A percentile compares a stretch with the other conserved stretches of the same genome.
These are phyloP conservation scores for Encarsia formosa DNA, from an alignment of 2,888 invertebrate species.

Conservation along the genomic window DNA sequence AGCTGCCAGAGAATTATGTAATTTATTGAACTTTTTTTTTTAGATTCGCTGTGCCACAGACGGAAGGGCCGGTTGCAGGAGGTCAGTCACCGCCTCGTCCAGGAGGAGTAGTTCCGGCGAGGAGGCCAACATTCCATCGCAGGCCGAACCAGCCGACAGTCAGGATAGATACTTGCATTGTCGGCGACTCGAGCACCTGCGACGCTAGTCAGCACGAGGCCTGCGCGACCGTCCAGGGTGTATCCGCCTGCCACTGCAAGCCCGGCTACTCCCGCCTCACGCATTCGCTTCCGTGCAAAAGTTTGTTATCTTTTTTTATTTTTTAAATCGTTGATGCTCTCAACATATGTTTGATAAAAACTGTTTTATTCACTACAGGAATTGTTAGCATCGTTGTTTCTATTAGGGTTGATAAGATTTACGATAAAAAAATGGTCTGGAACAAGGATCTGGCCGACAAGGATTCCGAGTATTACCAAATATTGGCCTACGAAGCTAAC, in stretches of 20 bases:
- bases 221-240: conserved; percentile 74
- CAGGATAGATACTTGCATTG: conserved; percentile 88
- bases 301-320: conserved; percentile 34
- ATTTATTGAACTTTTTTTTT: conserved; percentile 35
- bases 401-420: conserved; percentile 76
- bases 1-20: neutral
- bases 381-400: conserved; percentile 76
- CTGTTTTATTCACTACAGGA: no score
- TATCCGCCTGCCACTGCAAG: conserved; percentile 83
- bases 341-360: no score
- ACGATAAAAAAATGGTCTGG: conserved; percentile 76
- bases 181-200: conserved; percentile 87
- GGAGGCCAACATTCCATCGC: conserved; percentile 59
- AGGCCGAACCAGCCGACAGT: conserved; percentile 68
- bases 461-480: conserved; percentile 76
- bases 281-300: conserved; percentile 47
- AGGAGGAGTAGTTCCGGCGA: conserved; percentile 43
- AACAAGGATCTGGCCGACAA: conserved; percentile 69
- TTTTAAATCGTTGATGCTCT: no score
- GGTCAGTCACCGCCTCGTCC: conserved; percentile 41
- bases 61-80: conserved; percentile 51
- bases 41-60: conserved; percentile 65
- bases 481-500: conserved; percentile 80
- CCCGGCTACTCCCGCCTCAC: conserved; percentile 58
- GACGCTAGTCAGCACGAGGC: conserved; percentile 83